Percentiles rank a stretch among this genome's conserved stretches.
Evolutionary conservation across 2,888 invertebrate species (phyloP).

Genomic region (Meteorus colon): DNA sequence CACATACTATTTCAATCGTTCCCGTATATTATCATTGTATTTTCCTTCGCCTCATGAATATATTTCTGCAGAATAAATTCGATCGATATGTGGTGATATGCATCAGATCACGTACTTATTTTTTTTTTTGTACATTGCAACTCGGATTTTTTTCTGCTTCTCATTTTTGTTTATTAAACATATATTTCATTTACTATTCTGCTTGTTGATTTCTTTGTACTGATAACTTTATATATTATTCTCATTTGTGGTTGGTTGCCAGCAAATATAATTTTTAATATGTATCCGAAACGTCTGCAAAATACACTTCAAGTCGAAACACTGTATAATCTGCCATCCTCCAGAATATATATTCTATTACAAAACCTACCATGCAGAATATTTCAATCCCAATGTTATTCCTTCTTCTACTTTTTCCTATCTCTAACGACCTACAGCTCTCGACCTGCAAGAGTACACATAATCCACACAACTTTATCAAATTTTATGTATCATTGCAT

Average conservation of each 20-base stretch:
- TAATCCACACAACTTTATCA: slow-evolving; percentile 15
- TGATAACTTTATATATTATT: background rate
- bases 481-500: slow-evolving; percentile 33
- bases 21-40: slow-evolving; percentile 18
- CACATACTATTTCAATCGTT: slow-evolving; percentile 24
- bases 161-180: background rate
- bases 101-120: background rate
- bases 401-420: slow-evolving; percentile 29
- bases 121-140: background rate
- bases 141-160: background rate
- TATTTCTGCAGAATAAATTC: slow-evolving; percentile 30
- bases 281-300: slow-evolving; percentile 46
- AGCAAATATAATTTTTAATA: background rate
- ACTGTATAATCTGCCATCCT: slow-evolving; percentile 5
- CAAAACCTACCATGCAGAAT: slow-evolving; percentile 24
- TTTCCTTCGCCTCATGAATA: slow-evolving; percentile 31
- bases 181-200: slow-evolving; percentile 12
- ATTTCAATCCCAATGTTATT: slow-evolving; percentile 18
- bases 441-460: slow-evolving; percentile 64
- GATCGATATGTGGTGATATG: slow-evolving; percentile 18
- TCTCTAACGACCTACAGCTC: slow-evolving; percentile 54
- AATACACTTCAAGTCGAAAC: slow-evolving; percentile 39
- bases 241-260: slow-evolving; percentile 10
- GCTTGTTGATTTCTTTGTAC: background rate
- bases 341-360: slow-evolving; percentile 15